Percentiles rank a stretch among this genome's conserved stretches.
Evolutionary conservation across 2,113 vertebrate genomes (phyloP).

Genomic region (Ammodytes dubius): DNA sequence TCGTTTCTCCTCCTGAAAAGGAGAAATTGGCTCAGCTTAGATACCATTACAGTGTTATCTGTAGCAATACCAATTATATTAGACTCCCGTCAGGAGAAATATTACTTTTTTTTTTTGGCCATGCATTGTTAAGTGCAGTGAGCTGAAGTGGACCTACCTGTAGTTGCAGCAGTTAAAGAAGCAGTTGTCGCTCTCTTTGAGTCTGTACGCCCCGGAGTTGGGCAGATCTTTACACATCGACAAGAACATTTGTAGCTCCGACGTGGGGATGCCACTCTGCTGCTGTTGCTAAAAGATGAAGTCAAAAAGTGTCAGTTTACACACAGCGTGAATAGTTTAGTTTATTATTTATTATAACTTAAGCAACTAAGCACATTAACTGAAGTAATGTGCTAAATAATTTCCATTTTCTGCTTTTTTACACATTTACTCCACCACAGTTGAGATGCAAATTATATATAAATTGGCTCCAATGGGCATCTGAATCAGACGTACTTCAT

Average conservation of each 20-base stretch:
- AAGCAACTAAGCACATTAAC: neutral
- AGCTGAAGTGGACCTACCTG: slow-evolving; percentile 36
- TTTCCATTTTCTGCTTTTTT: too few species aligned
- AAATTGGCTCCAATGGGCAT: too few species aligned
- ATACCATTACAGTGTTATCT: neutral
- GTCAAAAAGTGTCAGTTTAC: neutral
- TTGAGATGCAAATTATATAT: too few species aligned
- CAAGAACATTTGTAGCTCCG: slow-evolving; percentile 90
- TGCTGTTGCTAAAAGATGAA: slow-evolving; percentile 88
- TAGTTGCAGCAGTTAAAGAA: slow-evolving; percentile 66
- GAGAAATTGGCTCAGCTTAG: neutral
- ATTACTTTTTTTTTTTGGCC: neutral
- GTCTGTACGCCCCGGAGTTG: slow-evolving; percentile 89
- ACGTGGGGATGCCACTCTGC: slow-evolving; percentile 86
- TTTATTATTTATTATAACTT: neutral
- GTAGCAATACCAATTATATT: neutral
- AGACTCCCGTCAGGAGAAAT: neutral
- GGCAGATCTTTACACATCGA: slow-evolving; percentile 91
- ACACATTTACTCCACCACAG: too few species aligned
- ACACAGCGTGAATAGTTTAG: neutral
- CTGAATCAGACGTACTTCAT: too few species aligned
- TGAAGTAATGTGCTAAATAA: too few species aligned
- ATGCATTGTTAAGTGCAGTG: neutral
- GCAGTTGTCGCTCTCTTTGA: slow-evolving; percentile 79
- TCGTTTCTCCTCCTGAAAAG: slow-evolving; percentile 57